Evolutionary conservation across 2,888 invertebrate genomes (phyloP).

Genomic region (Zygothrica quintamaculata): DNA sequence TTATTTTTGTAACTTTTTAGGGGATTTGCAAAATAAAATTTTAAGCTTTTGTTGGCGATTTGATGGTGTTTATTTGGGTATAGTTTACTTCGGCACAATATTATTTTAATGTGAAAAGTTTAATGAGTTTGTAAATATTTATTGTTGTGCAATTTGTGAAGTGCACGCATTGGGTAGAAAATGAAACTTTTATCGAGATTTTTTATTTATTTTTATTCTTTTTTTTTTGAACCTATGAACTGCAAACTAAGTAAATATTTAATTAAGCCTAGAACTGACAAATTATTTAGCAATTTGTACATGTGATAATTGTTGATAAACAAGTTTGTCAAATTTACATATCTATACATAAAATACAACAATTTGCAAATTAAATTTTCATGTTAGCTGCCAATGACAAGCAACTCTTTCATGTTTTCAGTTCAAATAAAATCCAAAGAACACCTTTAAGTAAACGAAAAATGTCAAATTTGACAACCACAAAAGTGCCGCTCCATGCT

Average conservation of each 20-base stretch:
- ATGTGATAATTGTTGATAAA: constrained; percentile 38
- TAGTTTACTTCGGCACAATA: constrained; percentile 32
- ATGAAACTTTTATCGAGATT: constrained; percentile 1
- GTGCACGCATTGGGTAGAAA: background rate
- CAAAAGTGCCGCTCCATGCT: constrained; percentile 39
- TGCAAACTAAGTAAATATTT: constrained; percentile 26
- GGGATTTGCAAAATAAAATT: constrained; percentile 72
- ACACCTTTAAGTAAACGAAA: constrained; percentile 25
- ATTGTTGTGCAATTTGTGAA: constrained; percentile 56
- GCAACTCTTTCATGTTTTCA: background rate
- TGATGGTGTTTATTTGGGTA: constrained; percentile 44
- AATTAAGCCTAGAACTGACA: constrained; percentile 20
- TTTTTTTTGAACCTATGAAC: constrained; percentile 13
- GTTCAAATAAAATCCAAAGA: constrained; percentile 8
- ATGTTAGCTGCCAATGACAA: constrained; percentile 37
- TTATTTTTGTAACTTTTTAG: constrained; percentile 37
- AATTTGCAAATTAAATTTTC: constrained; percentile 22
- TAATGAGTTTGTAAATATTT: constrained; percentile 76
- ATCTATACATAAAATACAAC: background rate
- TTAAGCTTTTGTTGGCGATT: constrained; percentile 39
- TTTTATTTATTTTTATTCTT: too few species aligned
- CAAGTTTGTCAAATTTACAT: background rate
- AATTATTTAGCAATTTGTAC: constrained; percentile 34
- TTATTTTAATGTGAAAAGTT: constrained; percentile 72
- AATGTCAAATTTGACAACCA: constrained; percentile 30